Conservation (phyloP, 2,113 vertebrate species). For the Cryptomyrus ogoouensis region DNA sequence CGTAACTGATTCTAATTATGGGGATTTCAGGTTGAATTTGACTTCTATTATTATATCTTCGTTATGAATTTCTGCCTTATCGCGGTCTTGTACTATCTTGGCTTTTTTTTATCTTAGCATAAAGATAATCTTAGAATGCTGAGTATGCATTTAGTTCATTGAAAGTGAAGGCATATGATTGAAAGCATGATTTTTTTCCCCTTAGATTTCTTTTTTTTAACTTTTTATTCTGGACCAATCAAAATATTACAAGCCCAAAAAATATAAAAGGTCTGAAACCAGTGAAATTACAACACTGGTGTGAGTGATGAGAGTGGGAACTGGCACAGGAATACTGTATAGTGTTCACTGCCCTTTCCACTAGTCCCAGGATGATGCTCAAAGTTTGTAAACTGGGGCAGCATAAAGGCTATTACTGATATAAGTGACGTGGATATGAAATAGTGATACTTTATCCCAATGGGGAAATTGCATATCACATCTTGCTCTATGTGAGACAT, state of each 20-base stretch:
- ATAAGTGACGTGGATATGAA: not conserved
- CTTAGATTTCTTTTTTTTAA: not conserved
- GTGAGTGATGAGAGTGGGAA: not conserved
- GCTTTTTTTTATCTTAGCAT: not conserved
- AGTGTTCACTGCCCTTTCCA: not conserved
- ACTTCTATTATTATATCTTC: not conserved
- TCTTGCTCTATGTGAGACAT: not conserved
- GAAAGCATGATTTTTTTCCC: not conserved
- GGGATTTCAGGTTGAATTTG: not conserved
- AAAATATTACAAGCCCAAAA: not conserved
- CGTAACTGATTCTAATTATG: not conserved
- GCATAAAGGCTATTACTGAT: not conserved
- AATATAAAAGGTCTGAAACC: not conserved
- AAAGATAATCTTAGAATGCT: not conserved
- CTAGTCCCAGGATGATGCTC: not conserved
- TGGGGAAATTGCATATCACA: not conserved
- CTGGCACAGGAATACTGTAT: not conserved
- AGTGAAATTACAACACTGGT: not conserved
- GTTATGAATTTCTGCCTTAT: not conserved
- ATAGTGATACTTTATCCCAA: not conserved
- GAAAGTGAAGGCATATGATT: not conserved
- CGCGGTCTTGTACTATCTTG: not conserved
- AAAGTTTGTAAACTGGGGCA: not conserved
- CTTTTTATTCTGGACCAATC: not conserved
- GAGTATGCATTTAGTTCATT: not conserved